Evolutionary conservation across 2,113 vertebrate species (phyloP).

Genomic region (Malurus alboscapulatus): DNA sequence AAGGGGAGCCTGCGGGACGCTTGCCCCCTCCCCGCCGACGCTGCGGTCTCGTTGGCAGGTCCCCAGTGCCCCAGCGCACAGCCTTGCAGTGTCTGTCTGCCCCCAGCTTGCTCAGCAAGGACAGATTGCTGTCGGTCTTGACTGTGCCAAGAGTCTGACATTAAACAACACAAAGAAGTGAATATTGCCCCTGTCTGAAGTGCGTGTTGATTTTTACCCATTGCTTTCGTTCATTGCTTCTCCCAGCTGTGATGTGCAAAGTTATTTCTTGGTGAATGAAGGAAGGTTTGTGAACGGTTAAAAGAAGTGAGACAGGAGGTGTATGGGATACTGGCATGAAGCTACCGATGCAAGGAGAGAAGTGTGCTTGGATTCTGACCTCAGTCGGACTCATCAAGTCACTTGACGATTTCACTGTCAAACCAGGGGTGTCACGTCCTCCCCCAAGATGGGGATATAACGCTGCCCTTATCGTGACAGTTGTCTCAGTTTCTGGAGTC

Average conservation of each 20-base stretch:
- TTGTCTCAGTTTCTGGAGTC: not conserved
- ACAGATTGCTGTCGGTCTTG: not conserved
- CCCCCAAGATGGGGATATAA: not conserved
- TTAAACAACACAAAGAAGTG: not conserved
- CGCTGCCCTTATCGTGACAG: not conserved
- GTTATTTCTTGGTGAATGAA: not conserved
- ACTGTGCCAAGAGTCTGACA: accelerated
- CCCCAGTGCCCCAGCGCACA: not conserved
- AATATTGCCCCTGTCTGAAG: not conserved
- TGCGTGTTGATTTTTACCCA: not conserved
- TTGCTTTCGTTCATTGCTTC: not conserved
- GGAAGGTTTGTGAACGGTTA: not conserved
- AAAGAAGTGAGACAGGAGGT: accelerated
- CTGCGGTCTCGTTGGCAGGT: not conserved
- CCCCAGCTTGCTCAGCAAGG: accelerated
- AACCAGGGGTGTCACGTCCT: accelerated
- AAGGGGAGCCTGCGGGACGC: not conserved
- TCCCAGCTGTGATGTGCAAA: not conserved
- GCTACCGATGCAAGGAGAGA: not conserved
- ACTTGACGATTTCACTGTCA: not conserved
- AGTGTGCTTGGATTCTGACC: accelerated
- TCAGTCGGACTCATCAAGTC: not conserved
- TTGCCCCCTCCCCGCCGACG: accelerated
- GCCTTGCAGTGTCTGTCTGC: accelerated
- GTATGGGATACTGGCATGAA: not conserved